phyloP scores from a whole-genome alignment of 2,888 invertebrate species.

The Lepidochitona cinerea region DNA sequence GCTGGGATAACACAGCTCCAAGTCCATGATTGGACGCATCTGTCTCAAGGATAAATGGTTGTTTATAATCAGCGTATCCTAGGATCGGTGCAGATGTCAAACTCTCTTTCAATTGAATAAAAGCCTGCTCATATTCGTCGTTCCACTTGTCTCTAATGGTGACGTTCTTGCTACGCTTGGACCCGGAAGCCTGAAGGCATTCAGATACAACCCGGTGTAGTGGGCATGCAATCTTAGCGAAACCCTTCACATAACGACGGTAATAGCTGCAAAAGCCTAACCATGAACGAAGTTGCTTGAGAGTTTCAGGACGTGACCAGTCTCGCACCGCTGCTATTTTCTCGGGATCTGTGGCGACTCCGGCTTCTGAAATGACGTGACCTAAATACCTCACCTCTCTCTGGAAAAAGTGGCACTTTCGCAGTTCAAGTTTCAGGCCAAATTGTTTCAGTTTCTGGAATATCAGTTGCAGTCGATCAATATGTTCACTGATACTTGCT shows the following conservation, averaged over 20 bases:
- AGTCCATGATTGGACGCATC: slow-evolving; percentile 4
- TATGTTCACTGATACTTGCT: background rate
- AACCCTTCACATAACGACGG: slow-evolving; percentile 5
- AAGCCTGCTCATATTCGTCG: background rate
- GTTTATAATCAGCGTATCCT: background rate
- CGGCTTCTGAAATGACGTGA: background rate
- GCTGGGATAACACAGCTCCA: slow-evolving; percentile 7
- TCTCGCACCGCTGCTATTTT: no score
- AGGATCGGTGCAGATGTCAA: slow-evolving; percentile 6
- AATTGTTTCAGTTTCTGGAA: slow-evolving; percentile 6
- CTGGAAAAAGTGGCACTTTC: slow-evolving; percentile 3
- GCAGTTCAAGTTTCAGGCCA: slow-evolving; percentile 9
- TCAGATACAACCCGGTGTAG: background rate
- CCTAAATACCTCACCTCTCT: background rate
- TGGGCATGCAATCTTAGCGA: background rate
- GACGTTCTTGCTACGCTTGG: background rate
- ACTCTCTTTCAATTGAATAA: background rate
- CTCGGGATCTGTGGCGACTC: background rate
- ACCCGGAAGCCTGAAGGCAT: background rate
- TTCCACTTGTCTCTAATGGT: slow-evolving; percentile 3
- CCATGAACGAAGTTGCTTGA: slow-evolving; percentile 5
- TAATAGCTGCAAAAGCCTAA: slow-evolving; percentile 5
- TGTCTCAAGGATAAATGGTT: slow-evolving; percentile 5
- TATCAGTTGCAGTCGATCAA: background rate
- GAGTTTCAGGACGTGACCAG: background rate